Conservation (phyloP, 2,797 vertebrate species). For the Dendrocincla tyrannina region DNA sequence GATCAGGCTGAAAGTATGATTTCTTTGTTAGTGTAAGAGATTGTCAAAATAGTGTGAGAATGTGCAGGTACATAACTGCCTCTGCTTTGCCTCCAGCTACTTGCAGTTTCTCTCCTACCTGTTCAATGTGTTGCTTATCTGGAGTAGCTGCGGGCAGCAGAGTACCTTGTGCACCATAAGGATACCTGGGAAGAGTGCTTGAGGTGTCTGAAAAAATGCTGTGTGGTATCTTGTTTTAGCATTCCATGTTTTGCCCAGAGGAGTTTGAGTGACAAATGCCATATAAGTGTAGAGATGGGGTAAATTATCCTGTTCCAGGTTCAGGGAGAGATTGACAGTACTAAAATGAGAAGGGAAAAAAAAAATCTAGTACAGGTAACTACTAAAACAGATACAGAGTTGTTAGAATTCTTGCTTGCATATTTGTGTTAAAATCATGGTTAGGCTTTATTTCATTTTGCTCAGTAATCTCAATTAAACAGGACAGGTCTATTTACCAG, state of each 20-base stretch:
- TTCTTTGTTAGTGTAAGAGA: not conserved
- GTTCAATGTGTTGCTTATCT: conserved; percentile 26
- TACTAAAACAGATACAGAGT: not conserved
- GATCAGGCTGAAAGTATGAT: not conserved
- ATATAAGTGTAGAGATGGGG: conserved; percentile 29
- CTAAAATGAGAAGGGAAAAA: not conserved
- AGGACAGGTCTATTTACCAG: not conserved
- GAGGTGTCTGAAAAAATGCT: not conserved
- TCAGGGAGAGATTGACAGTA: conserved; percentile 17
- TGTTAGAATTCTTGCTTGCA: not conserved
- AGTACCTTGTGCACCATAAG: not conserved
- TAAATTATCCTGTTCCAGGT: conserved; percentile 14
- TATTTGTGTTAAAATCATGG: not conserved
- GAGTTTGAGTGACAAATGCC: conserved; percentile 52
- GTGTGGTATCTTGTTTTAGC: not conserved
- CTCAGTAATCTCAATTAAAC: not conserved
- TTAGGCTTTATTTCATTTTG: not conserved
- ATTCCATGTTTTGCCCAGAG: conserved; percentile 2
- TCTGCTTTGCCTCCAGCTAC: conserved; percentile 1
- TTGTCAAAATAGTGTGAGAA: not conserved
- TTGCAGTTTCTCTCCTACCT: not conserved
- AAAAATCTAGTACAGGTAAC: not conserved
- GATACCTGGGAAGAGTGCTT: not conserved
- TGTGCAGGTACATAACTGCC: not conserved
- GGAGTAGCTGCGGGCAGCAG: not conserved